A percentile compares a stretch with the other conserved stretches of the same genome.
These are phyloP conservation scores for Rutilus rutilus DNA, from an alignment of 2,113 vertebrate species.

Conservation along the genomic window DNA sequence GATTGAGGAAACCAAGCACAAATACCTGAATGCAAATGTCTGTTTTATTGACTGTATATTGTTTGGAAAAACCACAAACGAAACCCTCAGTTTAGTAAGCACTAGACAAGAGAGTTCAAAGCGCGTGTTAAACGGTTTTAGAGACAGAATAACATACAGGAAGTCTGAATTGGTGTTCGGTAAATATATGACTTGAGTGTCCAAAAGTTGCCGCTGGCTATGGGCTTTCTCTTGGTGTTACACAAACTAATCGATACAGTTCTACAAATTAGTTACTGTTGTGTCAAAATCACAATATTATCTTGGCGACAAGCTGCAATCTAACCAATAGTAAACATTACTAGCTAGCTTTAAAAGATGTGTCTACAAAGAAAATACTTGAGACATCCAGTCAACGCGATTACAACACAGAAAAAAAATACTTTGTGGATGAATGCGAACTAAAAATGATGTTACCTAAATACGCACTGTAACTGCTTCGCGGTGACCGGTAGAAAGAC, in stretches of 20 bases:
- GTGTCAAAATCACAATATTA: background rate
- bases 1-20: background rate
- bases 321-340: background rate
- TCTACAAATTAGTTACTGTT: no score
- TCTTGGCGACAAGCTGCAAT: background rate
- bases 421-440: background rate
- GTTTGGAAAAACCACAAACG: background rate
- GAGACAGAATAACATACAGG: background rate
- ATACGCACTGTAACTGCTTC: constrained; percentile 1
- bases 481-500: background rate
- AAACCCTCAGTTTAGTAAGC: background rate
- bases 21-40: background rate
- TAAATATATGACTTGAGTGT: background rate
- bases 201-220: background rate
- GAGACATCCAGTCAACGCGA: background rate
- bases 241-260: background rate
- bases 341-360: background rate
- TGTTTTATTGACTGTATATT: background rate
- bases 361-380: background rate
- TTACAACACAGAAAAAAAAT: background rate
- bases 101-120: background rate
- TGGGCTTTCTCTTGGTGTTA: background rate
- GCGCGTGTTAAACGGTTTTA: background rate
- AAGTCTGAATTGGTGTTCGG: background rate
- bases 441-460: constrained; percentile 5